Base-by-base conservation (phyloP, 2,888 invertebrate genomes). In the Orthosia gracilis region DNA sequence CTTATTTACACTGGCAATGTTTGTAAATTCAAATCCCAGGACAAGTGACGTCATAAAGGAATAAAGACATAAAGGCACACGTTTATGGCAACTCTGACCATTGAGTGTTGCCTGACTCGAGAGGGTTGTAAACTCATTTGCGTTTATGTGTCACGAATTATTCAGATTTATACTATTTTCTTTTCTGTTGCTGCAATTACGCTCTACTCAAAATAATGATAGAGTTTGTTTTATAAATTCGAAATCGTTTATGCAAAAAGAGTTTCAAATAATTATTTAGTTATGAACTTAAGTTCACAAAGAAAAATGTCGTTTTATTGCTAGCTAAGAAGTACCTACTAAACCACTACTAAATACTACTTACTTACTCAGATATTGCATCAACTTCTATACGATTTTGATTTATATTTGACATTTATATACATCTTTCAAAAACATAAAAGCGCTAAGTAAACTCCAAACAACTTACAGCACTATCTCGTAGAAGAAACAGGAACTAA, bases 11-110 rank as follows among this genome's bases (percentile, higher is more conserved):
- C 62, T 68, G 62, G 69, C 76, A 71, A 83, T 74, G 73, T 86
- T 77, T 76, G 52, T 86, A 69, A 82, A 76, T 82, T 70, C 59
- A 69, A 72, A 64, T 82, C 84, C 78, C 76, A 15, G 54, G 50
- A 61, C 70, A 71, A 69, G 63, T 74, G 61, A 82, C 50, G 69
- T 76, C 75, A 76, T 82, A 82, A 85, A 85, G 62, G 76, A 67
- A 82, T 85, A 83, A 85, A 85, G 50, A 21, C 69, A 76, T 83
- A 85, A 86, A 84, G 52, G 23, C 61, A 45, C 23, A 49, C 54
- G 79, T 82, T 86, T 84, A 86, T 80, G 72, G 80, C 72, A 82
- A 61, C 76, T 78, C 84, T 85, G 82, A 77, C 79, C 75, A 55
- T 83, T 75, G 61, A 84, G 67, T 58, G 74, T 78, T 74, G 73